Evolutionary conservation across 2,888 invertebrate species (phyloP).

Genomic region (Ganaspis brasiliensis): DNA sequence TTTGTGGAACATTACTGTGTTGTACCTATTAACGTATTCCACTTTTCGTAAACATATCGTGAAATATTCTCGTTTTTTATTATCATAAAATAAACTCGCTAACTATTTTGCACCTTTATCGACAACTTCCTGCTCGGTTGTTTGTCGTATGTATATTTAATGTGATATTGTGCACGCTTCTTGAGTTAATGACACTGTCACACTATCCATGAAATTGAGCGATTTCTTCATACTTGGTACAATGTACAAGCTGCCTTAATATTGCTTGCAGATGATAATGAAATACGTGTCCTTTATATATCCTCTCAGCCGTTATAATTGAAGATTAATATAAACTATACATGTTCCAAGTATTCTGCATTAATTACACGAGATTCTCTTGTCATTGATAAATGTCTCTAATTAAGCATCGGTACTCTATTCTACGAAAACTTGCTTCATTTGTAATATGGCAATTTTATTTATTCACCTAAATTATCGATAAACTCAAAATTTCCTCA

Average conservation of each 20-base stretch:
- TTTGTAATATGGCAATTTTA: not conserved
- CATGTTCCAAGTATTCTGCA: slow-evolving; percentile 19
- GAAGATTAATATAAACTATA: slow-evolving; percentile 23
- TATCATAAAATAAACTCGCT: slow-evolving; percentile 5
- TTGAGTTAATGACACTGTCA: slow-evolving; percentile 27
- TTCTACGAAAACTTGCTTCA: not conserved
- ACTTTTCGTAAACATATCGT: slow-evolving; percentile 4
- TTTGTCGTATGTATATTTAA: not conserved
- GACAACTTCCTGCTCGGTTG: slow-evolving; percentile 19
- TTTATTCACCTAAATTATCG: too few relatives aligned
- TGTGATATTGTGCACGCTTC: slow-evolving; percentile 28
- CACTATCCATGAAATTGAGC: slow-evolving; percentile 38
- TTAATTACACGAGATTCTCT: slow-evolving; percentile 35
- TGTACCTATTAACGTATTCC: not conserved
- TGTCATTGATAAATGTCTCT: slow-evolving; percentile 38
- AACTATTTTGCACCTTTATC: slow-evolving; percentile 39
- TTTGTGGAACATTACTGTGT: not conserved
- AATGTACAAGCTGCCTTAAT: slow-evolving; percentile 24
- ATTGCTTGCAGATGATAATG: slow-evolving; percentile 7
- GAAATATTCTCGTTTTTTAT: slow-evolving; percentile 5
- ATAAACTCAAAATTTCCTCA: not conserved
- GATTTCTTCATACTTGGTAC: not conserved
- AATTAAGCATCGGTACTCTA: slow-evolving; percentile 12
- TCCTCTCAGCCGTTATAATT: slow-evolving; percentile 11
- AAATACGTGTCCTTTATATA: slow-evolving; percentile 25